phyloP scores from a whole-genome alignment of 1,140 invertebrate genomes.

The Glossosoma conforme region DNA sequence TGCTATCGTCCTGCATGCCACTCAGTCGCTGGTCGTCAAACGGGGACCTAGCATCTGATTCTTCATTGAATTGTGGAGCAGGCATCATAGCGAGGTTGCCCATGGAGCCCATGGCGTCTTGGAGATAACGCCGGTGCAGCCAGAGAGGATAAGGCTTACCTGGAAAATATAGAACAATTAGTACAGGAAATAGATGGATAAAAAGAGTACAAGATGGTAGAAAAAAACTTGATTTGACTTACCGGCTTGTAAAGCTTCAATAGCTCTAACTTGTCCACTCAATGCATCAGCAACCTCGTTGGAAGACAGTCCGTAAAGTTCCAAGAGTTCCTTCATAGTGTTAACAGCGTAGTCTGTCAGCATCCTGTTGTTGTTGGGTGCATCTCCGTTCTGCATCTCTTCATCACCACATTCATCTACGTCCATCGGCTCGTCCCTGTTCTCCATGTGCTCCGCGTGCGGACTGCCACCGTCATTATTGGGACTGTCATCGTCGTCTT shows the following conservation, averaged over 20 bases:
- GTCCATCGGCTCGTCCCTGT: conserved; percentile 24
- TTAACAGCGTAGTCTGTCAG: conserved; percentile 68
- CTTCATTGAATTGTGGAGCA: conserved; percentile 6
- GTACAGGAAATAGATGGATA: background rate
- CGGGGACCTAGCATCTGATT: conserved; percentile 20
- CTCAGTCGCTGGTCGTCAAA: conserved; percentile 26
- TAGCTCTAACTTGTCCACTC: conserved; percentile 49
- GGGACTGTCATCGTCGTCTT: conserved; percentile 23
- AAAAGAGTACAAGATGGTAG: background rate
- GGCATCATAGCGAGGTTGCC: conserved; percentile 9
- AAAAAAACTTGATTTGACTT: background rate
- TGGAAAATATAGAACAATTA: conserved; percentile 6
- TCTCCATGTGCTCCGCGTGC: conserved; percentile 13
- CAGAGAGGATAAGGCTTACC: conserved; percentile 28
- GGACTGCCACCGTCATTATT: conserved; percentile 10
- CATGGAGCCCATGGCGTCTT: conserved; percentile 19
- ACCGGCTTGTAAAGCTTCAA: conserved; percentile 48
- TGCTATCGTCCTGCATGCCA: conserved; percentile 39
- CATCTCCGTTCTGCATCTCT: conserved; percentile 42
- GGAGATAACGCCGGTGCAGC: conserved; percentile 26
- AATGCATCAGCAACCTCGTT: conserved; percentile 57
- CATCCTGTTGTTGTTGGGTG: conserved; percentile 44
- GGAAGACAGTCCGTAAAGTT: conserved; percentile 63
- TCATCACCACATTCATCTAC: conserved; percentile 32
- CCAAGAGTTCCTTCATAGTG: conserved; percentile 69